Conservation (phyloP, 1,140 invertebrate genomes). For the Trypoxylus dichotomus region DNA sequence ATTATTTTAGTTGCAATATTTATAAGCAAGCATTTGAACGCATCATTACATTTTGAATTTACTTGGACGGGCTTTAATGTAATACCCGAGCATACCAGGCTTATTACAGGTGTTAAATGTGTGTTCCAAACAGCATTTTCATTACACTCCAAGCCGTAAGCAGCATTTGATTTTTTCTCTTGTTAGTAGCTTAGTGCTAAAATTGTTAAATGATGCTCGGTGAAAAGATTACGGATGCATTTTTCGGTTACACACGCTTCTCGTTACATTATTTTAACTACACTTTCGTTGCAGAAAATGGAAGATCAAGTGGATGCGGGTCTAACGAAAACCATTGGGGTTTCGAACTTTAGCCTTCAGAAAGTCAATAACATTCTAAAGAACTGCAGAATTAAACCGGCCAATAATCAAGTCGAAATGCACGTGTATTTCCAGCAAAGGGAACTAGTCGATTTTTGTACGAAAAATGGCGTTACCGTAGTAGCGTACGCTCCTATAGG, state of each 20-base stretch:
- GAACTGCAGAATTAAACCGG: slow-evolving; percentile 66
- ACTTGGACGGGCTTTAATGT: too few species aligned
- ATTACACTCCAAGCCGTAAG: too few species aligned
- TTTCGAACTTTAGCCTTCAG: slow-evolving; percentile 77
- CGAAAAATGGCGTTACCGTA: slow-evolving; percentile 68
- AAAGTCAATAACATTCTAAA: slow-evolving; percentile 69
- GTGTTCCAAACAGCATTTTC: too few species aligned
- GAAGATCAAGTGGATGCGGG: slow-evolving; percentile 48
- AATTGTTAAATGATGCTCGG: too few species aligned
- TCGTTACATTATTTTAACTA: too few species aligned
- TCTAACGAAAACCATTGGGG: slow-evolving; percentile 66
- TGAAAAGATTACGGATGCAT: neutral
- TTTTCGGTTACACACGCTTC: neutral
- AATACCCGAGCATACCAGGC: too few species aligned
- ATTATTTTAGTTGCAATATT: too few species aligned
- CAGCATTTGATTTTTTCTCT: too few species aligned
- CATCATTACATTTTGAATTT: too few species aligned
- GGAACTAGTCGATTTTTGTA: slow-evolving; percentile 71
- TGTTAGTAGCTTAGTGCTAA: too few species aligned
- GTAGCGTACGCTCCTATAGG: slow-evolving; percentile 82
- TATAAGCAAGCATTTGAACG: too few species aligned
- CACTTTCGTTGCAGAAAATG: neutral
- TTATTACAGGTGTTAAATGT: too few species aligned
- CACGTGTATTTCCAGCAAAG: slow-evolving; percentile 82
- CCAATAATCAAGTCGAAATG: slow-evolving; percentile 75